A percentile compares a stretch with the other conserved stretches of the same genome.
Conservation (phyloP, 30 jellyfish, hydroid and myxozoan genomes). For the Pseudorhiza aurosa region DNA sequence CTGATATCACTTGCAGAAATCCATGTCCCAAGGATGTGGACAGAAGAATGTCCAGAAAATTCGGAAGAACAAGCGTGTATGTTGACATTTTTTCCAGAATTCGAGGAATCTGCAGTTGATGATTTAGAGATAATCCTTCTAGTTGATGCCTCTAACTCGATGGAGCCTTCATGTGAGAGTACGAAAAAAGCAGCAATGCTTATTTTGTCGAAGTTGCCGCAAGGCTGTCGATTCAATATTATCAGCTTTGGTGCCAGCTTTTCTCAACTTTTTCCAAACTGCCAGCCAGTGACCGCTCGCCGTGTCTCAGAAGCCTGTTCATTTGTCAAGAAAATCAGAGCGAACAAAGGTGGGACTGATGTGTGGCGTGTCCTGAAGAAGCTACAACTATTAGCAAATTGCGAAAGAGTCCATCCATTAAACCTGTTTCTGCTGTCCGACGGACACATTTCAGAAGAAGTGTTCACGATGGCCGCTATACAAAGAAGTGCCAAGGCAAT, state of each 20-base stretch:
- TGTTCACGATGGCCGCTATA: slow-evolving; percentile 56
- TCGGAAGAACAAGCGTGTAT: slow-evolving; percentile 86
- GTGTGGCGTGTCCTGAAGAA: slow-evolving; percentile 71
- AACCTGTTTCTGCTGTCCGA: slow-evolving; percentile 80
- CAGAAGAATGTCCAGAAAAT: slow-evolving; percentile 70
- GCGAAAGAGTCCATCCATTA: slow-evolving; percentile 14
- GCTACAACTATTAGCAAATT: slow-evolving; percentile 50
- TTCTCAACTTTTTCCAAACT: slow-evolving; percentile 15
- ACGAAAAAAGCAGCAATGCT: slow-evolving; percentile 73
- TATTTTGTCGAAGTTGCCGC: slow-evolving; percentile 49
- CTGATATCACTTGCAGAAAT: slow-evolving; percentile 82
- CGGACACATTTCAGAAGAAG: slow-evolving; percentile 87
- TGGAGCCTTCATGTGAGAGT: slow-evolving; percentile 39
- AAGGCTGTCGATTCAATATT: slow-evolving; percentile 55
- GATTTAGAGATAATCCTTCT: slow-evolving; percentile 56
- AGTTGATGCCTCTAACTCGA: slow-evolving; percentile 80
- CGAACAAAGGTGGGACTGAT: slow-evolving; percentile 80
- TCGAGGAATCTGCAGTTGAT: slow-evolving; percentile 20
- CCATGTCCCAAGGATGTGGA: slow-evolving; percentile 93
- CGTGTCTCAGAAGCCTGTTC: background rate
- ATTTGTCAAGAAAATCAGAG: slow-evolving; percentile 7
- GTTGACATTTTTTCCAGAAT: slow-evolving; percentile 91
- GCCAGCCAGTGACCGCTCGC: slow-evolving; percentile 4
- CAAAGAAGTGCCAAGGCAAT: slow-evolving; percentile 12
- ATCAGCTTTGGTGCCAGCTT: slow-evolving; percentile 62